Evolutionary conservation across 2,113 vertebrate species (phyloP), one percentile per base, ranked within the genome.

Genomic region (Corythoichthys haematopterus): DNA sequence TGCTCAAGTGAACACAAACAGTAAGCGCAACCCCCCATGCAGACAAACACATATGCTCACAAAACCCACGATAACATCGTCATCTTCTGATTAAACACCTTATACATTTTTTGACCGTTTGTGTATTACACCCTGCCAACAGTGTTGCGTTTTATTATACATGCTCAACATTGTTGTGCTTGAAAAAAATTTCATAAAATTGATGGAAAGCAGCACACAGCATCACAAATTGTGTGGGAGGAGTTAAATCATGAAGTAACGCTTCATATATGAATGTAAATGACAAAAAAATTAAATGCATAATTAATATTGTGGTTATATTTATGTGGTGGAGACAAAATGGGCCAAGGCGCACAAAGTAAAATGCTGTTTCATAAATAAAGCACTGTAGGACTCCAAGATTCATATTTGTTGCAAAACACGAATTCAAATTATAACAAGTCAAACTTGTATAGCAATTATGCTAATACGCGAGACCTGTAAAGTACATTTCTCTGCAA

Each of bases 1-100:
- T 63, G 80, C 80, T 72, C 71, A 80, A 83, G 66, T 73, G 71
- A 82, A 74, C 71, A 75, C 68, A 60, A 74, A 80, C 76, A 76
- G 74, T 60, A 64, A 74, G 63, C 51, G 53, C 78, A 76, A 47
- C 53, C 69, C 76, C 64, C 65, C 68, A 66, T 64, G 72, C 72
- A 75, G 59, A 65, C n/a, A 65, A 7, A 63, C 2, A 65, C 75
- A 40, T 28, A 55, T 14, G 60, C 9, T 43, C 16, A 64, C 1
- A 37, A 35, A 63, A 59, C 55, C 28, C 53, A 35, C 35, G 12
- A 20, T 14, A 57, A 55, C 20, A 28, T 14, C 48, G 16, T 15
- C 12, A 5, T 50, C 40, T 43, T 47, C 12, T 47, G 46, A 11
- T 47, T 12, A 47, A 47, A 47, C 46, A 1, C 40, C 40, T 3